Conservation (phyloP, 2,113 vertebrate genomes). For the Amphiprion ocellaris region DNA sequence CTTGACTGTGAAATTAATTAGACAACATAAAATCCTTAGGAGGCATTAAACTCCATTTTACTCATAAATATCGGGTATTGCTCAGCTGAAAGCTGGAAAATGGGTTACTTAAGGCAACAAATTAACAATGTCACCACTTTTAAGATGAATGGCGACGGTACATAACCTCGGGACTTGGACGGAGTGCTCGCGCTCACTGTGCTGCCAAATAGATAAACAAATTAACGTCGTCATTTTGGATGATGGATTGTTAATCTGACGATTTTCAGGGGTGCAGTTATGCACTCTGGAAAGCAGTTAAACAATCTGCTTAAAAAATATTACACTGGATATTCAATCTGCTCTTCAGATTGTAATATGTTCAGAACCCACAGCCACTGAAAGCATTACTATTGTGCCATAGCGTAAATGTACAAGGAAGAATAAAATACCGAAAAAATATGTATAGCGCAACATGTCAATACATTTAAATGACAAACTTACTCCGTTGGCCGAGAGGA, state of each 20-base stretch:
- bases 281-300: constrained; percentile 16
- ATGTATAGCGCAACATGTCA: constrained; percentile 75
- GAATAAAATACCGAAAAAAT: constrained; percentile 81
- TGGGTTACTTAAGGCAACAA: constrained; percentile 69
- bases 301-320: constrained; percentile 44
- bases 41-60: constrained; percentile 62
- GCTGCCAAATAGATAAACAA: constrained; percentile 44
- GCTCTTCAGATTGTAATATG: constrained; percentile 71
- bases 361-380: constrained; percentile 76
- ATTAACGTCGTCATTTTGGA: constrained; percentile 40
- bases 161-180: constrained; percentile 39
- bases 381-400: constrained; percentile 71
- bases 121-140: constrained; percentile 58
- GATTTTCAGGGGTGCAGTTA: constrained; percentile 54
- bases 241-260: constrained; percentile 50
- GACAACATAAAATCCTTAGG: constrained; percentile 69
- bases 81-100: constrained; percentile 61
- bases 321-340: constrained; percentile 50
- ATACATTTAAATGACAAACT: constrained; percentile 75
- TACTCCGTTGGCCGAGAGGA: constrained; percentile 66
- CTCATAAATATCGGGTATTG: constrained; percentile 62
- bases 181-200: constrained; percentile 15
- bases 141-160: constrained; percentile 36
- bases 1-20: constrained; percentile 70
- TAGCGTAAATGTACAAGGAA: constrained; percentile 81